Conservation (phyloP, 35 echinoderm and acorn worm genomes). For the Amphiura filiformis region DNA sequence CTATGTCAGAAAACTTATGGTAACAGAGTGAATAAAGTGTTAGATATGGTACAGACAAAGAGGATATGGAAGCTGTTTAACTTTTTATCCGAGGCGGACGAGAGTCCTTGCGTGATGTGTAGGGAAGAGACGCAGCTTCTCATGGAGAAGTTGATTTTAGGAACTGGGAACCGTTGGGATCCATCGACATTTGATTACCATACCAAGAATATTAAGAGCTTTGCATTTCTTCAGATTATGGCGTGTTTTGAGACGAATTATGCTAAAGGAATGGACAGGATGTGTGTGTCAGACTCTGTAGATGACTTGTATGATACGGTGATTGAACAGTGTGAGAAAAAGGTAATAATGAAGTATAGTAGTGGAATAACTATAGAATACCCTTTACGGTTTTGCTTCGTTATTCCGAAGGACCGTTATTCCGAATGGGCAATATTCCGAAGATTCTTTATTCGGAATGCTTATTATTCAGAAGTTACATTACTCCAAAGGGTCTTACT, state of each 20-base stretch:
- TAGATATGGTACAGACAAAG: background rate
- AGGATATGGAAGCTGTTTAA: slow-evolving; percentile 63
- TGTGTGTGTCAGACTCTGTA: slow-evolving; percentile 29
- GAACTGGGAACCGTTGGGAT: slow-evolving; percentile 49
- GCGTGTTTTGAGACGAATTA: slow-evolving; percentile 39
- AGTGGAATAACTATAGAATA: too few species aligned
- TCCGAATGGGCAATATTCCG: too few species aligned
- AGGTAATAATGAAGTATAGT: too few species aligned
- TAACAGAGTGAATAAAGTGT: background rate
- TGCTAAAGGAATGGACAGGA: slow-evolving; percentile 30
- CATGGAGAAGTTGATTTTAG: slow-evolving; percentile 62
- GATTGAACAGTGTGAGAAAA: slow-evolving; percentile 68
- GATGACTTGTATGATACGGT: slow-evolving; percentile 54
- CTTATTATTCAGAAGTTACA: background rate
- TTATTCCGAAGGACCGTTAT: too few species aligned
- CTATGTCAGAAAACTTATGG: slow-evolving; percentile 38
- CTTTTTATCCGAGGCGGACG: slow-evolving; percentile 47
- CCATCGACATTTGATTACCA: slow-evolving; percentile 13
- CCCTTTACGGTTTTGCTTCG: too few species aligned
- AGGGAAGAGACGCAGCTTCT: slow-evolving; percentile 38
- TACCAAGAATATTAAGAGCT: background rate
- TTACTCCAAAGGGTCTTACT: background rate
- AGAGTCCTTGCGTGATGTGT: slow-evolving; percentile 24
- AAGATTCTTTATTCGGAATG: too few species aligned
- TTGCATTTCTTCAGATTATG: slow-evolving; percentile 36